A percentile compares a stretch with the other conserved stretches of the same genome.
phyloP scores from a whole-genome alignment of 2,113 vertebrate genomes.

The Syngnathus typhle region DNA sequence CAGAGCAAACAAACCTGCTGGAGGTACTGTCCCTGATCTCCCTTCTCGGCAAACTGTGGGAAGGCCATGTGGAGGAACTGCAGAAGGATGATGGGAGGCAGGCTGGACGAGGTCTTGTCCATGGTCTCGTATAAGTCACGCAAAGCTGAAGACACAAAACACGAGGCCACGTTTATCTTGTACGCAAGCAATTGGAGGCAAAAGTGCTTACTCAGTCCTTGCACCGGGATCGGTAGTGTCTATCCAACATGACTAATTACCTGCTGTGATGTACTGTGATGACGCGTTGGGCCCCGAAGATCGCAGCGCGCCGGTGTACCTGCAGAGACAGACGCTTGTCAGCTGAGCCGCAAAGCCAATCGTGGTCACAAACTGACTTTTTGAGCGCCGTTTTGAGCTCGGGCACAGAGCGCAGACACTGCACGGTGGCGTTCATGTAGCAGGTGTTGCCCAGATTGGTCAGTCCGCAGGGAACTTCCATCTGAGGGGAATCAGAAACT shows the following conservation, averaged over 20 bases:
- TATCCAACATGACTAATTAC: slow-evolving; percentile 60
- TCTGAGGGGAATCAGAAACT: slow-evolving; percentile 59
- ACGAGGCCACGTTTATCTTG: neutral
- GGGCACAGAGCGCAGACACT: slow-evolving; percentile 96
- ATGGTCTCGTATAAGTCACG: slow-evolving; percentile 97
- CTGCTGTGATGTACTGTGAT: slow-evolving; percentile 97
- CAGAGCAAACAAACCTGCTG: slow-evolving; percentile 79
- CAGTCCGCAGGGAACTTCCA: slow-evolving; percentile 95
- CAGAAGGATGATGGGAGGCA: slow-evolving; percentile 95
- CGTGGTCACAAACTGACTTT: slow-evolving; percentile 68
- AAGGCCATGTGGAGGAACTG: slow-evolving; percentile 99
- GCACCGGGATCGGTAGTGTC: no score
- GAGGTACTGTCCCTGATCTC: slow-evolving; percentile 96
- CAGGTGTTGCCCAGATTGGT: slow-evolving; percentile 98
- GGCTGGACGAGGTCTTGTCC: slow-evolving; percentile 98
- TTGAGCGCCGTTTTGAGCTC: slow-evolving; percentile 92
- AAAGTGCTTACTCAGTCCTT: no score
- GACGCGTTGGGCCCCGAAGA: slow-evolving; percentile 91
- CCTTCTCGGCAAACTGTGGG: slow-evolving; percentile 97
- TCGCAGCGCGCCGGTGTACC: slow-evolving; percentile 92
- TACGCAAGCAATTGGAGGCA: neutral
- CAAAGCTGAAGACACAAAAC: slow-evolving; percentile 78
- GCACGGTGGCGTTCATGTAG: slow-evolving; percentile 99
- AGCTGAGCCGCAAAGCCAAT: neutral
- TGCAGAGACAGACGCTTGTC: slow-evolving; percentile 41